Conservation (phyloP, 2,888 invertebrate genomes). For the Drosophila demipolita region DNA sequence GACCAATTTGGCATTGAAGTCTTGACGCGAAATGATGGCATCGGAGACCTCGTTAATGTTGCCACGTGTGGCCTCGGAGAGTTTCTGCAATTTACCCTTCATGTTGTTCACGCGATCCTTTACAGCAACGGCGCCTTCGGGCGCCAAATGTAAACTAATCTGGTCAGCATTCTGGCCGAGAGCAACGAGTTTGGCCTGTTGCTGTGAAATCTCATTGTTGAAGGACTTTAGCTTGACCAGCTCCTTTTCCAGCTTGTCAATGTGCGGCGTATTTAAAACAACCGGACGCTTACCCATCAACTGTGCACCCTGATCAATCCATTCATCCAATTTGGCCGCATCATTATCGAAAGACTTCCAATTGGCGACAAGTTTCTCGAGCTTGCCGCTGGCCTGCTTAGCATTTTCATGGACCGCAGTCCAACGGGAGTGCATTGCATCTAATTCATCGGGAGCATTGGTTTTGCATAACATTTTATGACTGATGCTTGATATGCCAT, state of each 20-base stretch:
- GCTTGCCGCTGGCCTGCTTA: conserved; percentile 91
- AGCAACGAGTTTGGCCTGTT: conserved; percentile 92
- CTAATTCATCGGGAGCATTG: conserved; percentile 93
- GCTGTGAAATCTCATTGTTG: conserved; percentile 93
- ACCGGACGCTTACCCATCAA: conserved; percentile 87
- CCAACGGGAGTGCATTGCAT: conserved; percentile 93
- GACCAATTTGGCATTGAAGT: conserved; percentile 91
- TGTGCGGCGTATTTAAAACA: conserved; percentile 89
- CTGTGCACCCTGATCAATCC: conserved; percentile 90
- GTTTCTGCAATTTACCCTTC: conserved; percentile 90
- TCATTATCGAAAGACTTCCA: conserved; percentile 94
- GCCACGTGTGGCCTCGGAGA: conserved; percentile 91
- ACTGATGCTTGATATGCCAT: conserved; percentile 90
- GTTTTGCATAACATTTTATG: conserved; percentile 91
- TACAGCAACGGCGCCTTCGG: conserved; percentile 90
- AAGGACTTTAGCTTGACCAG: conserved; percentile 91
- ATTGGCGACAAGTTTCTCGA: conserved; percentile 91
- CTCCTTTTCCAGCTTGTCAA: conserved; percentile 91
- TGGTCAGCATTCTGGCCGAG: conserved; percentile 92
- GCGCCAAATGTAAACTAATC: conserved; percentile 90
- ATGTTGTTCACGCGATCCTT: conserved; percentile 91
- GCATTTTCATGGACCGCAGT: conserved; percentile 93
- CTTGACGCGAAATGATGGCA: conserved; percentile 92
- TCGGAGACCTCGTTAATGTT: conserved; percentile 93
- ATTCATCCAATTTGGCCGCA: conserved; percentile 90